Conservation (phyloP, 2,888 invertebrate genomes). For the Stratiomys singularior region DNA sequence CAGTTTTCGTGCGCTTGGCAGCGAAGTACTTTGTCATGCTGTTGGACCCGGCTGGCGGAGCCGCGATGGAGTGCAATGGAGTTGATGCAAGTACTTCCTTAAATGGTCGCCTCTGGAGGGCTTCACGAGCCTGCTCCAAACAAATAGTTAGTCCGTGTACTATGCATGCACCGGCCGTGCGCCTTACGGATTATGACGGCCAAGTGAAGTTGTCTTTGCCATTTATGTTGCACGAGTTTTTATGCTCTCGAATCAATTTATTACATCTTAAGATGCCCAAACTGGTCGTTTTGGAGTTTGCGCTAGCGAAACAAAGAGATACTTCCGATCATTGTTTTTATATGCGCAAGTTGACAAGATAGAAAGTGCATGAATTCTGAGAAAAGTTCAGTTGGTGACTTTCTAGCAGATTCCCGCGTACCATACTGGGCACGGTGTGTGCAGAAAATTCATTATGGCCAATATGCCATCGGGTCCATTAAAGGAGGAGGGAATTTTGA, state of each 20-base stretch:
- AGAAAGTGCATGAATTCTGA: background rate
- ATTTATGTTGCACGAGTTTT: conserved; percentile 47
- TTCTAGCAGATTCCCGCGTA: background rate
- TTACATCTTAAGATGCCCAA: conserved; percentile 30
- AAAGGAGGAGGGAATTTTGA: too few relatives aligned
- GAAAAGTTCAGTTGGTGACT: background rate
- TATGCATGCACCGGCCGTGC: conserved; percentile 13
- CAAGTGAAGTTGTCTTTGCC: conserved; percentile 44
- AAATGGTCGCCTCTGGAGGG: conserved; percentile 25
- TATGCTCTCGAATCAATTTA: conserved; percentile 47
- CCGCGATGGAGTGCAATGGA: background rate
- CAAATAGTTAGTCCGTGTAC: background rate
- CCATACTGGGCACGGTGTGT: background rate
- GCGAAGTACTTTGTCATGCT: conserved; percentile 25
- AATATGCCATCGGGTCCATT: background rate
- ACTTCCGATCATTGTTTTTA: conserved; percentile 30
- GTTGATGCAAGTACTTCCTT: conserved; percentile 32
- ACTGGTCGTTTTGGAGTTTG: background rate
- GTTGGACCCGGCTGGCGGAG: background rate
- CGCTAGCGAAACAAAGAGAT: conserved; percentile 6
- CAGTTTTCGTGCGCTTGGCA: conserved; percentile 39
- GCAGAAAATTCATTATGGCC: background rate
- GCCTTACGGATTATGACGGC: conserved; percentile 31
- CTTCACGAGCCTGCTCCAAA: background rate
- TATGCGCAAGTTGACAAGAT: conserved; percentile 5